Conservation (phyloP, 1,140 invertebrate genomes). For the Colletes gigas region DNA sequence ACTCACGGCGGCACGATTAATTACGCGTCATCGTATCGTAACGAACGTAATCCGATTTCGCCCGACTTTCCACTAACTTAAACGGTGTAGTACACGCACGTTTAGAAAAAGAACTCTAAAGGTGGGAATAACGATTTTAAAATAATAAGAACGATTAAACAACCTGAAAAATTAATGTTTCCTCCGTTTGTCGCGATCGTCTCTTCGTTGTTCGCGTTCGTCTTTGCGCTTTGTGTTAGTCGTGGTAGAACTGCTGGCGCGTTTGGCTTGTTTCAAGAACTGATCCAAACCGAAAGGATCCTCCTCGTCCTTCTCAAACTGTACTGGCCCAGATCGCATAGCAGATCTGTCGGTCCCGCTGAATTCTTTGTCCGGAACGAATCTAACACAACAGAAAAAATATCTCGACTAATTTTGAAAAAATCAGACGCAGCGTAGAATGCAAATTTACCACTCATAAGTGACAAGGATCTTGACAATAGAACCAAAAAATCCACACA, state of each 20-base stretch:
- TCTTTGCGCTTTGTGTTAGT: constrained; percentile 75
- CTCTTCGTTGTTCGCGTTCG: constrained; percentile 74
- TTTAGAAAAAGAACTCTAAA: background rate
- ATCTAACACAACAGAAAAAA: constrained; percentile 82
- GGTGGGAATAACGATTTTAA: background rate
- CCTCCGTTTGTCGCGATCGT: constrained; percentile 78
- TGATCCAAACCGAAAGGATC: constrained; percentile 99
- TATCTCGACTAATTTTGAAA: background rate
- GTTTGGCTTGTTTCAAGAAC: constrained; percentile 98
- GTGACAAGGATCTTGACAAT: no score
- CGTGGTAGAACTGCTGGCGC: constrained; percentile 84
- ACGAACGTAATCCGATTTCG: no score
- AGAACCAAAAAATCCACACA: background rate
- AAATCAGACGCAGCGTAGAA: background rate
- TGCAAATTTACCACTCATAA: background rate
- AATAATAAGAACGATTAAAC: background rate
- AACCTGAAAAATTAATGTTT: constrained; percentile 67
- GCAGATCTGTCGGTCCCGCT: constrained; percentile 90
- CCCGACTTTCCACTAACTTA: background rate
- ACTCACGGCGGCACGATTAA: no score
- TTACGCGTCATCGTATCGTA: no score
- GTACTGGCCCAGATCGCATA: constrained; percentile 94
- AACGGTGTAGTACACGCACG: background rate
- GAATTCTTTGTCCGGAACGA: constrained; percentile 98
- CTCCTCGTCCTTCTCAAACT: constrained; percentile 96